A percentile compares a stretch with the other conserved stretches of the same genome.
Evolutionary conservation across 2,888 invertebrate species (phyloP).

Genomic region (Sthenelais limicola): DNA sequence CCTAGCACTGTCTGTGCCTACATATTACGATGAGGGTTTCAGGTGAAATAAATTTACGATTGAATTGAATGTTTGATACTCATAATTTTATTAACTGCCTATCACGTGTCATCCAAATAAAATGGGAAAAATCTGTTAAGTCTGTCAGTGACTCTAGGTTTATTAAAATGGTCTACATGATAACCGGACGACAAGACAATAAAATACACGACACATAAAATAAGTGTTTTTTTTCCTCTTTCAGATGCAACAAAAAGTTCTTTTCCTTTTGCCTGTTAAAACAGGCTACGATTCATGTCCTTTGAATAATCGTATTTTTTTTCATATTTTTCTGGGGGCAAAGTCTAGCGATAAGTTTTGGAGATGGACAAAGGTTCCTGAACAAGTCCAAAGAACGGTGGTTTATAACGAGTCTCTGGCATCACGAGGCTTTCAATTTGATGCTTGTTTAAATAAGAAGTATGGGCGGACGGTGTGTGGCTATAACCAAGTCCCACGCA

Average conservation of each 20-base stretch:
- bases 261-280: slow-evolving; percentile 17
- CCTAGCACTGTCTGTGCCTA: too few relatives aligned
- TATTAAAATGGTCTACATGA: slow-evolving; percentile 32
- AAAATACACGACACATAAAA: slow-evolving; percentile 37
- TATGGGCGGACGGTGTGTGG: slow-evolving; percentile 38
- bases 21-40: too few relatives aligned
- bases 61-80: too few relatives aligned
- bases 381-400: slow-evolving; percentile 36
- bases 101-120: slow-evolving; percentile 30
- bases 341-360: slow-evolving; percentile 17
- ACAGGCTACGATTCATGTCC: slow-evolving; percentile 8
- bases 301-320: slow-evolving; percentile 18
- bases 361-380: slow-evolving; percentile 31
- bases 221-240: slow-evolving; percentile 18
- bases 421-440: slow-evolving; percentile 31
- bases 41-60: too few relatives aligned
- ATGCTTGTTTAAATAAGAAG: slow-evolving; percentile 11
- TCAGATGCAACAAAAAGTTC: background rate
- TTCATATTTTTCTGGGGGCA: slow-evolving; percentile 9
- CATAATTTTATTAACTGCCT: slow-evolving; percentile 28
- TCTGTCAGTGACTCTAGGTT: slow-evolving; percentile 19
- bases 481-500: slow-evolving; percentile 31
- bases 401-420: slow-evolving; percentile 32
- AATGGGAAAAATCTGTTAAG: slow-evolving; percentile 20
- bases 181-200: slow-evolving; percentile 35